phyloP scores from a whole-genome alignment of 2,888 invertebrate species.

The Chorisops tibialis region DNA sequence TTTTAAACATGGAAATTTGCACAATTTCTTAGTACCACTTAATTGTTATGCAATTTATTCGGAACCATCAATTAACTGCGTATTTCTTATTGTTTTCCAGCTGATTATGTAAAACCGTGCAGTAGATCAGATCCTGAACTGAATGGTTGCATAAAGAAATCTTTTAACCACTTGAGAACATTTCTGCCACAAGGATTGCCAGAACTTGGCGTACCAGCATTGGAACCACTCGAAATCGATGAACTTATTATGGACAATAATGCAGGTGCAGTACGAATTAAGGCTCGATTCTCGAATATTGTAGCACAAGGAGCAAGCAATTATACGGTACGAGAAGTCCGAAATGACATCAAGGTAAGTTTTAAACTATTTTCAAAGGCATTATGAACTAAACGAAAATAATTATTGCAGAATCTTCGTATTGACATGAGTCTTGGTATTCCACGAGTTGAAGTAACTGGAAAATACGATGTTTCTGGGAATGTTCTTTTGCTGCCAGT shows the following conservation, averaged over 20 bases:
- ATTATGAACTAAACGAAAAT: background rate
- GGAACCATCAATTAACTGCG: too few relatives aligned
- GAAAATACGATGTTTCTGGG: constrained; percentile 73
- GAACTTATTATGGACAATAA: constrained; percentile 74
- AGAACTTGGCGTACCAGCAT: constrained; percentile 69
- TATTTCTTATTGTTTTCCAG: constrained; percentile 54
- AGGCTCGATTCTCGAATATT: constrained; percentile 71
- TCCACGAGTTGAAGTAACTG: constrained; percentile 70
- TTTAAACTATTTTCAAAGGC: background rate
- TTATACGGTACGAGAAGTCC: constrained; percentile 67
- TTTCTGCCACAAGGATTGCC: constrained; percentile 67
- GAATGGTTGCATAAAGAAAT: constrained; percentile 64
- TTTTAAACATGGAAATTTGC: too few relatives aligned
- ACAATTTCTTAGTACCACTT: too few relatives aligned
- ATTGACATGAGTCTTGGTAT: constrained; percentile 60
- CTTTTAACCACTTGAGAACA: constrained; percentile 70
- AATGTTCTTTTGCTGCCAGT: constrained; percentile 76
- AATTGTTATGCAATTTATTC: too few relatives aligned
- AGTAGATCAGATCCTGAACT: constrained; percentile 62
- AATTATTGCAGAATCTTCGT: constrained; percentile 59
- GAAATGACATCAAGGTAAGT: constrained; percentile 52
- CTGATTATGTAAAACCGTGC: constrained; percentile 71
- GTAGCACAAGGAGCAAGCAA: constrained; percentile 74
- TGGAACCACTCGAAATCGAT: constrained; percentile 70
- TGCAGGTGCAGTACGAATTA: constrained; percentile 70